Evolutionary conservation across 2,888 invertebrate genomes (phyloP).

Genomic region (Halictus ligatus): DNA sequence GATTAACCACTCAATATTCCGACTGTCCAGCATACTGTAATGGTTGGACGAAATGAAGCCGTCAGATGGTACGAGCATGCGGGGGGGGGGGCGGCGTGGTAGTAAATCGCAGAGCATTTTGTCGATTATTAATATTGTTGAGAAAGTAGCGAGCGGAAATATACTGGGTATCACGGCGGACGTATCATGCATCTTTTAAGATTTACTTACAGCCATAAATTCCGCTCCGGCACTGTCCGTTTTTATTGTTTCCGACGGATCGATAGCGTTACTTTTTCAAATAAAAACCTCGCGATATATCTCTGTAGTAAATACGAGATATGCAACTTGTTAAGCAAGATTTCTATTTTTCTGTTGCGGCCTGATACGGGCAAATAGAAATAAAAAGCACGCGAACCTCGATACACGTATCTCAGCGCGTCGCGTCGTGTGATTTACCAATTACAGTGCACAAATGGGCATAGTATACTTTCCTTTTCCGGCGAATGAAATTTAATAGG

Average conservation of each 20-base stretch:
- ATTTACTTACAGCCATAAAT: conserved; percentile 10
- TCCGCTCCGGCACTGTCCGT: not conserved
- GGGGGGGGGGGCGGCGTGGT: not conserved
- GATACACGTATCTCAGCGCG: not conserved
- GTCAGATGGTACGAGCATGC: not conserved
- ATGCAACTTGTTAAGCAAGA: not conserved
- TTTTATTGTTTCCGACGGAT: conserved; percentile 14
- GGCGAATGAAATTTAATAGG: not conserved
- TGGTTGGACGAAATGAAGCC: not conserved
- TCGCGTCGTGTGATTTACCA: not conserved
- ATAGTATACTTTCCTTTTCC: not conserved
- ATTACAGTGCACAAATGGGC: not conserved
- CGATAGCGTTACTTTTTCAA: conserved; percentile 1
- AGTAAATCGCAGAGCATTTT: not conserved
- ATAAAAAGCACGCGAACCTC: not conserved
- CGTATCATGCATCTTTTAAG: conserved; percentile 20
- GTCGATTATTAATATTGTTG: conserved; percentile 10
- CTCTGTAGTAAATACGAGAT: not conserved
- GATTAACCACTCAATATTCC: not conserved
- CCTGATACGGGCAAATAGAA: not conserved
- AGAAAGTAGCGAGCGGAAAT: conserved; percentile 5
- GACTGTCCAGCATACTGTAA: not conserved
- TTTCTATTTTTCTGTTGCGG: not conserved
- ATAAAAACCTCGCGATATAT: not conserved
- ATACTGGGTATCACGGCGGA: not conserved